Base-by-base conservation (phyloP, 2,113 vertebrate genomes). In the Antechinus flavipes region DNA sequence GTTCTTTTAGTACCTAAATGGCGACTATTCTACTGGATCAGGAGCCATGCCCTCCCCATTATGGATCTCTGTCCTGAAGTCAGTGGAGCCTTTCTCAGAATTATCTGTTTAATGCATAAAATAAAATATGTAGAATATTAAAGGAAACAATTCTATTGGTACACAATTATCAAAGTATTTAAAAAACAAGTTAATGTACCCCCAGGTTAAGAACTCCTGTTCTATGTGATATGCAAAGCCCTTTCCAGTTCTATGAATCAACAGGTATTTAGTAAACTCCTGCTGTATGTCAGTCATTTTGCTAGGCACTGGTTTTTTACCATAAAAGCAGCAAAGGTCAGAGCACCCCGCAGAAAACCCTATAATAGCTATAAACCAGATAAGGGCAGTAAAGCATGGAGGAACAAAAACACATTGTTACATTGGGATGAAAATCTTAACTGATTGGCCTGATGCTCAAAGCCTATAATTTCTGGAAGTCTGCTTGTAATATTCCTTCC, bases 401-500 rank as follows among this genome's bases (percentile, higher is more conserved):
- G 27, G 49, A 90, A 90, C 46, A 84, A 42, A 84, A 84, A 16
- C 6, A 84, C n/a, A 23, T 84, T 84, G 68, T 42, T 84, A 84
- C 19, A 84, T 84, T 42, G 19, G n/a, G 16, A 76, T n/a, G 68
- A 19, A 76, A 76, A 76, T n/a, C 35, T 76, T 76, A n/a, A 76
- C 35, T 19, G 25, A 68, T 93, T 94, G 91, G 19, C 90, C 92
- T 95, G 53, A 14, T 90, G 42, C 12, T 76, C 42, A 89, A 84
- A 91, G 76, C 8, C 46, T 93, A 8, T 76, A 91, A 61, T 91
- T 96, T 52, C 30, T 50, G 16, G 93, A 10, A 84, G 27, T 90
- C 12, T 90, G 54, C 12, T 94, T 61, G 89, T 10, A 96, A 93
- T 84, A 49, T 93, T 12, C 3, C 25, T 35, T 94, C 8, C 68